Evolutionary conservation across 2,797 vertebrate genomes (phyloP).

Genomic region (Spinus olivaceus): DNA sequence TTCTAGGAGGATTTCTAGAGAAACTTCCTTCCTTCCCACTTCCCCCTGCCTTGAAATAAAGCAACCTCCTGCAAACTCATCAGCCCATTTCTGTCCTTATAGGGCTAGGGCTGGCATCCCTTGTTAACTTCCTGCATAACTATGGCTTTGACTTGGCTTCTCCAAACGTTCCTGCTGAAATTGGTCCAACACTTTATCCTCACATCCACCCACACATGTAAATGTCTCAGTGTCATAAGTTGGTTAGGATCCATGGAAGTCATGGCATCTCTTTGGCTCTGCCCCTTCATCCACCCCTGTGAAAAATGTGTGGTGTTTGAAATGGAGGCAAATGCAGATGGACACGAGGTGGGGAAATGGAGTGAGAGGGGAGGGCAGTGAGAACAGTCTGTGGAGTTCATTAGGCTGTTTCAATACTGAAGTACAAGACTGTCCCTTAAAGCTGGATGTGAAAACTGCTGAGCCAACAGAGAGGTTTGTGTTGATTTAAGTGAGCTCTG

Average conservation of each 20-base stretch:
- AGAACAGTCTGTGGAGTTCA: neutral
- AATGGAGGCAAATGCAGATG: neutral
- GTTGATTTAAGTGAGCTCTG: neutral
- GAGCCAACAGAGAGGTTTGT: neutral
- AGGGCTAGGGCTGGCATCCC: neutral
- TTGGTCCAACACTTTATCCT: conserved; percentile 4
- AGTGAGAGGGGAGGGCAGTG: neutral
- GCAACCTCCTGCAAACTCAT: neutral
- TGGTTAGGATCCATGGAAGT: neutral
- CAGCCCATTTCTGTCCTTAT: neutral
- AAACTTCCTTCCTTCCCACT: neutral
- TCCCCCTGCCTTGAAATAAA: neutral
- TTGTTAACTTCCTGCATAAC: neutral
- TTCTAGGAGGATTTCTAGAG: neutral
- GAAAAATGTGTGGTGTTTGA: neutral
- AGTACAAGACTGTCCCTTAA: neutral
- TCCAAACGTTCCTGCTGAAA: conserved; percentile 1
- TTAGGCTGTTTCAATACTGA: neutral
- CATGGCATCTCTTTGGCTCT: neutral
- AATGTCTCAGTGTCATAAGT: conserved; percentile 22
- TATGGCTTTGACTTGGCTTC: conserved; percentile 33
- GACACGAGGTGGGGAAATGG: neutral
- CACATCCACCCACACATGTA: neutral
- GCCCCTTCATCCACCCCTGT: neutral
- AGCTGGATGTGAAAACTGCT: neutral